phyloP scores from a whole-genome alignment of 1,140 invertebrate species.

The Argopecten irradians region DNA sequence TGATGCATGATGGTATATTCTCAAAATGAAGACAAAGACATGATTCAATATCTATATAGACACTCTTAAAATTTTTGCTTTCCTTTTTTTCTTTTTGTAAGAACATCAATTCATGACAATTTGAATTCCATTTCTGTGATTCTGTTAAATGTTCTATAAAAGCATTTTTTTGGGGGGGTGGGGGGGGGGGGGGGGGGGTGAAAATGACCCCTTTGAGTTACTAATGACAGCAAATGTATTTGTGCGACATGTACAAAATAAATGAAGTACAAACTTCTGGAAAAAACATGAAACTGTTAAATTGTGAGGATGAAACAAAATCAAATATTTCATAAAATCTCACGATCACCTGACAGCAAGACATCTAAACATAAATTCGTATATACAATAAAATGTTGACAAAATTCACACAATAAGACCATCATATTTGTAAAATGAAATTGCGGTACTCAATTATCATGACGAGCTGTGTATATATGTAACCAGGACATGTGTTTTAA shows the following conservation, averaged over 20 bases:
- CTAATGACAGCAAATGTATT: too few relatives aligned
- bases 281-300: neutral
- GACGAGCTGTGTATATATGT: too few relatives aligned
- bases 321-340: neutral
- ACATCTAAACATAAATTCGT: neutral
- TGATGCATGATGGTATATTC: neutral
- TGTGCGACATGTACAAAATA: neutral
- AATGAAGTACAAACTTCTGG: neutral
- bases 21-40: neutral
- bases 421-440: neutral
- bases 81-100: neutral
- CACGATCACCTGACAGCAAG: neutral
- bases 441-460: neutral
- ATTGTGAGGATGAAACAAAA: neutral
- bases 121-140: neutral
- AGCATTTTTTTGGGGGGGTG: neutral
- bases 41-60: neutral
- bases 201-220: too few relatives aligned
- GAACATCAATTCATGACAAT: neutral
- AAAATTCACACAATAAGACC: neutral
- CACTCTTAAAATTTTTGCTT: too few relatives aligned
- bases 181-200: too few relatives aligned
- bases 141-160: neutral
- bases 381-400: conserved; percentile 10
- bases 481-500: neutral